Conservation (phyloP, 2,113 vertebrate species). For the Felis catus region DNA sequence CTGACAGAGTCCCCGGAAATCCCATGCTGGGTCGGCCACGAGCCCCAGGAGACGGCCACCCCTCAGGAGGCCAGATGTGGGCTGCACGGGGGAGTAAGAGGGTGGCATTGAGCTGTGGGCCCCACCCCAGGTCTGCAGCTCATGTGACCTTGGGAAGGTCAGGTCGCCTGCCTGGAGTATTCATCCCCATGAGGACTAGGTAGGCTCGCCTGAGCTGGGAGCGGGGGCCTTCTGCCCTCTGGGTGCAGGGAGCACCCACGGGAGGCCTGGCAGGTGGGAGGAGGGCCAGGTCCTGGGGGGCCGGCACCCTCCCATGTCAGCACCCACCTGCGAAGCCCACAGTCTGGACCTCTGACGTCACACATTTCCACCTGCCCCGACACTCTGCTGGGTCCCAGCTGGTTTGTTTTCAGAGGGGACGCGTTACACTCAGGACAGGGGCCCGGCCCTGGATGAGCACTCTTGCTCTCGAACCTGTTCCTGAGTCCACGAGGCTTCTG, state of each 20-base stretch:
- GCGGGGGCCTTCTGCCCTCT: accelerated
- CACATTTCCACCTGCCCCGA: not conserved
- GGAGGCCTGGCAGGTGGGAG: accelerated
- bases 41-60: accelerated
- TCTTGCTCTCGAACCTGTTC: accelerated
- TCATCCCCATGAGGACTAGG: not conserved
- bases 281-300: too few species aligned
- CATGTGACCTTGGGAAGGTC: too few species aligned
- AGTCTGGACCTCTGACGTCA: not conserved
- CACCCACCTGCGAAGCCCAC: accelerated
- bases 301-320: accelerated
- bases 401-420: too few species aligned
- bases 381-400: accelerated
- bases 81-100: accelerated
- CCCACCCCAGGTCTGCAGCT: not conserved
- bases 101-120: accelerated
- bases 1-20: too few species aligned
- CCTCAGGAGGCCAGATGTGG: not conserved
- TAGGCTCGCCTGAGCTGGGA: accelerated
- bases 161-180: accelerated
- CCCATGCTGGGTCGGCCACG: accelerated
- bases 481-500: accelerated
- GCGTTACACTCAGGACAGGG: accelerated
- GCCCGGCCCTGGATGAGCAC: accelerated
- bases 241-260: accelerated